Evolutionary conservation across 2,797 vertebrate genomes (phyloP).

Genomic region (Rhodeus uyekii): DNA sequence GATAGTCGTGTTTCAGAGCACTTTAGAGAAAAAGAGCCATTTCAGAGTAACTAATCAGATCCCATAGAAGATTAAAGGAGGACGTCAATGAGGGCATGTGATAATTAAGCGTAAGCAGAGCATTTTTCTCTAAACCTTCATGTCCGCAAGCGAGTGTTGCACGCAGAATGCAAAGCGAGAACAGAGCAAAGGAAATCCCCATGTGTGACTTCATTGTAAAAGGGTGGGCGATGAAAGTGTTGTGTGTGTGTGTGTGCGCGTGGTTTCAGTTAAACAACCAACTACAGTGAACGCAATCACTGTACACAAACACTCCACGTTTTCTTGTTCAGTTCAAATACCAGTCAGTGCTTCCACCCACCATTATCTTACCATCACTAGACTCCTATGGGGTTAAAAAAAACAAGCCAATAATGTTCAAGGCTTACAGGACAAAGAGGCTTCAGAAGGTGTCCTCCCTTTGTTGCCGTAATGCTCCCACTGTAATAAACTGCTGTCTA

Average conservation of each 20-base stretch:
- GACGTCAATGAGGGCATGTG: neutral
- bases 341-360: neutral
- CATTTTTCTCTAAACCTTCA: neutral
- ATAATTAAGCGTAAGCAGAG: neutral
- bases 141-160: conserved; percentile 14
- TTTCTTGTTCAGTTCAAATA: conserved; percentile 2
- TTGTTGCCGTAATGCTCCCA: conserved; percentile 19
- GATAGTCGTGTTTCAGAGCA: neutral
- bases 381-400: neutral
- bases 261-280: neutral
- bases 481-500: conserved; percentile 38
- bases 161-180: conserved; percentile 29
- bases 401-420: neutral
- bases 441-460: conserved; percentile 8
- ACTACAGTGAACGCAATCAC: conserved; percentile 15
- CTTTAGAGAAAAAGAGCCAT: neutral
- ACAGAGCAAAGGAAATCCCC: conserved; percentile 58
- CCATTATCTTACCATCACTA: neutral
- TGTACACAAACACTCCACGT: neutral
- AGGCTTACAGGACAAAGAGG: neutral
- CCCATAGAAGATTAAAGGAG: neutral
- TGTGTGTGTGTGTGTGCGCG: neutral
- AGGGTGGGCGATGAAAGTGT: conserved; percentile 37
- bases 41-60: neutral
- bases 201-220: conserved; percentile 49